Percentiles rank a stretch among this genome's conserved stretches.
phyloP scores from a whole-genome alignment of 2,888 invertebrate genomes.

The Drosophila kambysellisi region DNA sequence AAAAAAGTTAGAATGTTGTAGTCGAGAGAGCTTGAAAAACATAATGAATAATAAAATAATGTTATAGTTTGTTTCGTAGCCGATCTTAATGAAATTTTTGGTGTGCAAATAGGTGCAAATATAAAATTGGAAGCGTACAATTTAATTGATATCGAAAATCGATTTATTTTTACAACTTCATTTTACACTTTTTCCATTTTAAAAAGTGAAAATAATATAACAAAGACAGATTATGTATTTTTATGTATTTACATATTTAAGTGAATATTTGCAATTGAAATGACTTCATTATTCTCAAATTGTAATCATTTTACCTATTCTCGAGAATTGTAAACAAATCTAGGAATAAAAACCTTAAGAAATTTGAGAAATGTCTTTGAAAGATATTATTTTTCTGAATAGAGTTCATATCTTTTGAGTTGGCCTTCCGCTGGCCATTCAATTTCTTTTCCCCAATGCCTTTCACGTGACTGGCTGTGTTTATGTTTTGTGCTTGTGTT shows the following conservation, averaged over 20 bases:
- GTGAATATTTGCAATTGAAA: background rate
- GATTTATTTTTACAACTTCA: background rate
- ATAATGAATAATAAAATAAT: background rate
- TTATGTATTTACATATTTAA: background rate
- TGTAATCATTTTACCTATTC: background rate
- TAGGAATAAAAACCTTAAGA: background rate
- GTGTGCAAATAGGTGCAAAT: no score
- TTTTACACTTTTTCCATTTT: background rate
- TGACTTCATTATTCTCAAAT: background rate
- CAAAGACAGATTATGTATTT: background rate
- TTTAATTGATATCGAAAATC: no score
- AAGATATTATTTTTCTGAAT: background rate
- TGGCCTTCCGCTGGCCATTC: conserved; percentile 32
- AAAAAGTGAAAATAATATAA: background rate
- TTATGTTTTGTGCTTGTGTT: background rate
- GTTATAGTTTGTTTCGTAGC: background rate
- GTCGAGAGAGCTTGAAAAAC: background rate
- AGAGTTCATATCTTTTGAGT: conserved; percentile 28
- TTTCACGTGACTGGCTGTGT: conserved; percentile 60
- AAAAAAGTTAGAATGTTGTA: background rate
- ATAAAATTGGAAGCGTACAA: background rate
- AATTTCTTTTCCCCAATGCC: conserved; percentile 57
- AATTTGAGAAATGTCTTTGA: background rate
- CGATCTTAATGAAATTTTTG: background rate
- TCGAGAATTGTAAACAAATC: background rate